Evolutionary conservation across 2,113 vertebrate genomes (phyloP), one percentile per base, ranked within the genome.

Genomic region (Fulica atra): DNA sequence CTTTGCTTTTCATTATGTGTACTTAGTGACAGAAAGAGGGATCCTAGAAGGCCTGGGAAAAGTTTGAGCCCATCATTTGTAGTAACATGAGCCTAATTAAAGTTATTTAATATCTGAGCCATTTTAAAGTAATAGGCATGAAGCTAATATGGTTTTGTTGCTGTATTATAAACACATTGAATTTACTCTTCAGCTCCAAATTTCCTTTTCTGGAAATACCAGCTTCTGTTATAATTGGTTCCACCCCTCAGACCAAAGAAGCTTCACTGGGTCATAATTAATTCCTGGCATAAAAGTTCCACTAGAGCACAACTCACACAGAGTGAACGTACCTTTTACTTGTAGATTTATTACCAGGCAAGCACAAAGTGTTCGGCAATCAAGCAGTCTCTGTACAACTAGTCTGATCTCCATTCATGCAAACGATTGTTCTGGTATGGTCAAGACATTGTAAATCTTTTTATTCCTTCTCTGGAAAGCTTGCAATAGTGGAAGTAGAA

Each of bases 181-280:
- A 82, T 94, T 95, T 95, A 93, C 79, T 66, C 70, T 77, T 92
- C 84, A 83, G 66, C 63, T 94, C 87, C 89, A 59, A 77, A 94
- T 86, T 93, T 96, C 93, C 94, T 96, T 94, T 92, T 93, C 93
- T 96, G 93, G 92, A 95, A 97, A 94, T 85, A 92, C 48, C 90
- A 92, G 60, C 83, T 95, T 91, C 98, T 93, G 88, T 96, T 64
- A 90, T 33, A 80, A 86, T 80, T 91, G 50, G 5, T 86, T 93
- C 85, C 92, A 94, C n/a, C 8, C 85, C 87, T 89, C 54, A 54
- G 33, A 89, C 63, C 31, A 86, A 73, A 79, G 68, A 44, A 94
- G 50, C 57, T 87, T 81, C 33, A 50, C 50, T 91, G 81, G 70
- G 59, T 86, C 70, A 82, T 48, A 93, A 82, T 70, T 77, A 79